Base-by-base conservation (phyloP, 2,113 vertebrate species). In the Microcebus griseorufus region DNA sequence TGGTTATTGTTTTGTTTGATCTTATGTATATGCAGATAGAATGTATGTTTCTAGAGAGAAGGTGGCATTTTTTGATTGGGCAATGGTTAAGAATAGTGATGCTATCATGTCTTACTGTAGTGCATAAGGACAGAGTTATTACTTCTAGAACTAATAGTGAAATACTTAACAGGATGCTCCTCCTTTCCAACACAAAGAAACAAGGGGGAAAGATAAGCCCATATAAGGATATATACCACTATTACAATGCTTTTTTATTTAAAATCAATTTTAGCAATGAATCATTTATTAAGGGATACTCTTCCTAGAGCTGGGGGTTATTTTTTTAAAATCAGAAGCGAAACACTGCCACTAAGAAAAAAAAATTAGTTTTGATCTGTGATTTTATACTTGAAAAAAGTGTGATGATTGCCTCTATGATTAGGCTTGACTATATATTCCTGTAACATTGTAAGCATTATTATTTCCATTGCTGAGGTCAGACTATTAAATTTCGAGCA, bases 1-100 rank as follows among this genome's bases (percentile, higher is more conserved):
- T 90, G 76, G 48, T n/a, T 90, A 81, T 73, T 62, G 79, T 86
- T 96, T 88, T 79, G 88, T 97, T 97, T 79, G 23, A 97, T 73
- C n/a, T 75, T 73, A 69, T 4, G 3, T 34, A 62, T n/a, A 78
- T 29, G 34, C 72, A 14, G 25, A 62, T 6, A 79, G 12, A 62
- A 81, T 78, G 20, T 53, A 93, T 75, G 0, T 0, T 81, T 27
- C 37, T 22, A 55, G 64, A 37, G 2, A 88, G 27, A 48, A 9
- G 1, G 2, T 22, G 48, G 18, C 11, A 79, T 89, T 81, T 80
- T 60, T 55, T 23, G 34, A 70, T 42, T 90, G 32, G 29, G 20
- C 22, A 58, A 20, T 88, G 9, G 20, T 85, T 70, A 76, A 93
- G 11, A 53, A 20, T 13, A 84, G 13, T 23, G 82, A 0, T 32